Base-by-base conservation (phyloP, 2,888 invertebrate species). In the Caenorhabditis sp. region DNA sequence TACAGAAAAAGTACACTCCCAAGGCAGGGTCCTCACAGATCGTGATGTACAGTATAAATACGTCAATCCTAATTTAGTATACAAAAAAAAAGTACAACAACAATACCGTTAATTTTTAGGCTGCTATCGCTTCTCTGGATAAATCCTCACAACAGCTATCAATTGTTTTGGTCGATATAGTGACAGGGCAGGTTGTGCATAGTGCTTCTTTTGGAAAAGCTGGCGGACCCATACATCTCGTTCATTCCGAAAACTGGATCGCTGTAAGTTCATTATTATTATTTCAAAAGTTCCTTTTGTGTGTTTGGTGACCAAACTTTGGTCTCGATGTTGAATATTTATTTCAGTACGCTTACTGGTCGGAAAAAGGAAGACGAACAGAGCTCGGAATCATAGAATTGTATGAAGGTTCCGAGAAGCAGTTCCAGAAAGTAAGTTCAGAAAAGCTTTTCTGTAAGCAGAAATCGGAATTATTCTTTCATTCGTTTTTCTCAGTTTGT, bases 21-120 rank as follows among this genome's bases (percentile, higher is more conserved):
- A 96, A 89, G 99, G 98, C 24, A 92, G 95, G 81, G 97, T 97
- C 55, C 91, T 98, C 82, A 94, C 94, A 35, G 98, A 99, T 91
- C 92, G 99, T 78, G 95, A 95, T 85, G 99, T 99, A 61, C 92
- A 98, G 37, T 99, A 99, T 91, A 99, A 99, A 91, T 98, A 99
- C 90, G 92, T 95, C 83, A 99, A 99, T 92, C 99, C 99, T 27
- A 99, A 99, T 91, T 92, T 99, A 81, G 93, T 96, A 78, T 39
- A 59, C 43, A 39, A 35, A 6, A 35, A 17, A 15, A 7, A 15
- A 32, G 2, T 53, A 8, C 62, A 9, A 8, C 6, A 32, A 17
- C 30, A 41, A 4, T 39, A 13, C 13, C 3, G 17, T n/a, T 30
- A 20, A 17, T 48, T 37, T 30, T n/a, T n/a, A 70, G 70, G 79